A percentile compares a stretch with the other conserved stretches of the same genome.
Conservation (phyloP, 2,797 vertebrate species). For the Sebastes oblongus region DNA sequence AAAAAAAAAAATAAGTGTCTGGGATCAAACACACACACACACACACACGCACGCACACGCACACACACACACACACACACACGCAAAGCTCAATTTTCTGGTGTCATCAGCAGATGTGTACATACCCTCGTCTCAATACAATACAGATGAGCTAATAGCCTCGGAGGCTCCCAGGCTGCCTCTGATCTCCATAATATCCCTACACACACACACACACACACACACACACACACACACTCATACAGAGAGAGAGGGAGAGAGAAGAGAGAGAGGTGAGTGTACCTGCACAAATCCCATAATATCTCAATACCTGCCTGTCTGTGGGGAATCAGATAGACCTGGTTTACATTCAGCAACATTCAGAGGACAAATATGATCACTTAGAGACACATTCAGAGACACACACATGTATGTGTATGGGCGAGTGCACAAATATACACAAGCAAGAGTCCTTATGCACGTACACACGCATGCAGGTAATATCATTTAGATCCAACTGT, state of each 20-base stretch:
- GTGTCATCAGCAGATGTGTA: constrained; percentile 81
- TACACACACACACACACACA: constrained; percentile 18
- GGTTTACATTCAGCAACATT: constrained; percentile 72
- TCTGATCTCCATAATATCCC: constrained; percentile 74
- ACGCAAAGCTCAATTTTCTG: constrained; percentile 66
- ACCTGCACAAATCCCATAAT: constrained; percentile 68
- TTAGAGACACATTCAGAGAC: constrained; percentile 52
- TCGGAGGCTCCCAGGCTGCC: constrained; percentile 71
- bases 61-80: constrained; percentile 10
- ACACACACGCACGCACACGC: constrained; percentile 18
- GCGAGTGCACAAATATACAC: not conserved
- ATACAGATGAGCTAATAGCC: constrained; percentile 80
- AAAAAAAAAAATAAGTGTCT: constrained; percentile 3
- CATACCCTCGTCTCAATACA: constrained; percentile 76
- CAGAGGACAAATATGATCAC: constrained; percentile 71
- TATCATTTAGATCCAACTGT: constrained; percentile 23
- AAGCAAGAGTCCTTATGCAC: not conserved
- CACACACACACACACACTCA: constrained; percentile 24
- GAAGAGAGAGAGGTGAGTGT: not conserved
- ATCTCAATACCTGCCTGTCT: constrained; percentile 62
- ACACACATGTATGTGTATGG: not conserved
- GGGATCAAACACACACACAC: constrained; percentile 15
- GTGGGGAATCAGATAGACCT: constrained; percentile 64
- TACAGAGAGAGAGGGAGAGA: not conserved
- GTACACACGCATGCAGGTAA: not conserved